Base-by-base conservation (phyloP, 30 jellyfish, hydroid and myxozoan genomes). In the Turritopsis rubra region DNA sequence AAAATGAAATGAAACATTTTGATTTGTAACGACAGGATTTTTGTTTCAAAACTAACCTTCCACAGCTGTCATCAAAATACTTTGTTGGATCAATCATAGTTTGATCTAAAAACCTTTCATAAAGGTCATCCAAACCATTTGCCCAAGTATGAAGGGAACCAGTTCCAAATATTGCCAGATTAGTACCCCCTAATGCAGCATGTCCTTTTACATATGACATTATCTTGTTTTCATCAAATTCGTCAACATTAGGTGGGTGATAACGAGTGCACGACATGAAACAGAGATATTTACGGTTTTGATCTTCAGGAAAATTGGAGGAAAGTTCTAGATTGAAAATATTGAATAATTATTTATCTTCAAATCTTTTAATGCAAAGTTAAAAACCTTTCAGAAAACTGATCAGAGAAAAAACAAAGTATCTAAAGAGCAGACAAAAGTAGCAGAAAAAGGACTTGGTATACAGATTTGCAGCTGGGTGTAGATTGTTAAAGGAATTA, bases 111-210 rank as follows among this genome's bases (percentile, higher is more conserved):
- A 92, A 92, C 52, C 85, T 84, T 26, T 24, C 65, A 20, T 29
- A 81, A 23, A 92, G 54, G 52, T 92, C 98, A 18, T 84, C 96
- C 68, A 92, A 27, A 70, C 28, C 72, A 20, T 84, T 53, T 1
- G 98, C 96, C 98, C 98, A 92, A 21, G 96, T 92, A 85, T 92
- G 98, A 53, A 92, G 70, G 0, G 96, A 83, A 0, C 96, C 98
- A 16, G 98, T 92, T 26, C 98, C 98, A 88, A 92, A 92, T 75
- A 92, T 29, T 3, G 98, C 98, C 95, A 92, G 27, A 18, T 88
- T 84, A 3, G 95, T 95, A 7, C 98, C 98, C 52, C 98, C 98
- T 8, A 92, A 84, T 1, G 98, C 98, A 22, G 98, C 91, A 72
- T 92, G 98, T 8, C 92, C 98, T 53, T 68, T 78, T 18, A 85